Conservation (phyloP, 2,888 invertebrate genomes). For the Polymixis lichenea region DNA sequence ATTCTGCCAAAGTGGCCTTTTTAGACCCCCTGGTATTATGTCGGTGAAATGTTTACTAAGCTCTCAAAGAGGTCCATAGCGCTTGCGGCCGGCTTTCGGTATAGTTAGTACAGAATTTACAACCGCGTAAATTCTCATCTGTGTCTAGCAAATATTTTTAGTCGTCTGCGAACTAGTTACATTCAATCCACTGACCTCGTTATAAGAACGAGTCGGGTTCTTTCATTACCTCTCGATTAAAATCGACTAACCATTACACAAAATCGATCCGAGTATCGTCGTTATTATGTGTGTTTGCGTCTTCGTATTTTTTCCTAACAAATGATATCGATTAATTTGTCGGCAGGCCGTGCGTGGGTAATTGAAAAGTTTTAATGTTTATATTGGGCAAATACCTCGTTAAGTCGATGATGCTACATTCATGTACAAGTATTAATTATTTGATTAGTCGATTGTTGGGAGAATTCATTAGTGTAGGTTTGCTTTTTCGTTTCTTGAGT, state of each 20-base stretch:
- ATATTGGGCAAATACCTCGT: constrained; percentile 49
- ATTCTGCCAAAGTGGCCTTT: no score
- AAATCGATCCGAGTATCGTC: constrained; percentile 57
- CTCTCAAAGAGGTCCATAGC: constrained; percentile 16
- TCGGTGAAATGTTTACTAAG: constrained; percentile 29
- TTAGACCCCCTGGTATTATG: no score
- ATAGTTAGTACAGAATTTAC: constrained; percentile 72
- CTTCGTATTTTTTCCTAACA: constrained; percentile 58
- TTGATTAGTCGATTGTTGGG: constrained; percentile 43
- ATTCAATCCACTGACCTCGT: constrained; percentile 79
- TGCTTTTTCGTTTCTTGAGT: constrained; percentile 19
- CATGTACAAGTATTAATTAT: constrained; percentile 45
- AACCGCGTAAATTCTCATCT: constrained; percentile 73
- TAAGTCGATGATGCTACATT: constrained; percentile 35
- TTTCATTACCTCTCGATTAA: constrained; percentile 68
- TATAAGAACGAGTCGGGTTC: constrained; percentile 68
- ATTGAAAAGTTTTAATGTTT: constrained; percentile 56
- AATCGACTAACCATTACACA: constrained; percentile 52
- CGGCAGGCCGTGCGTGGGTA: constrained; percentile 41
- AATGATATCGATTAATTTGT: constrained; percentile 68
- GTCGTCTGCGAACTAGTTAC: constrained; percentile 75
- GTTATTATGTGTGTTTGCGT: constrained; percentile 47
- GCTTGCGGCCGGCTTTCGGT: constrained; percentile 18
- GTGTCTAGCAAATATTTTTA: constrained; percentile 79
- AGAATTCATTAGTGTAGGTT: constrained; percentile 35